Base-by-base conservation (phyloP, 2,113 vertebrate genomes). In the Microcebus tavaratra region DNA sequence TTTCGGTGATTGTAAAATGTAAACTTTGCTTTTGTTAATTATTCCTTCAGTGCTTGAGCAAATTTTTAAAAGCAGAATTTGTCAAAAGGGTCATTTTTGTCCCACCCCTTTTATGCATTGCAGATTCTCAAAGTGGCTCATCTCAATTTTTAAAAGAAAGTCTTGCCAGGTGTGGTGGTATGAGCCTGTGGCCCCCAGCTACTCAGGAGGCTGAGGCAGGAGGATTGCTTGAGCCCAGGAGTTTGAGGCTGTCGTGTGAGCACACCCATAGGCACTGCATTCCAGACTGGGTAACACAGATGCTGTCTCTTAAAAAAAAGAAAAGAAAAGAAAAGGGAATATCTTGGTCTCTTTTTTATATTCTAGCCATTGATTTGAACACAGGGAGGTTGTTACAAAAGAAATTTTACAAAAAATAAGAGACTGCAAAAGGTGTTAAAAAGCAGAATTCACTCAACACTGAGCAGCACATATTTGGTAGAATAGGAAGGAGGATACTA, bases 1-100 rank as follows among this genome's bases (percentile, higher is more conserved):
- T 79, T 98, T 98, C 89, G 92, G 75, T 97, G 90, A 92, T 91
- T 25, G 0, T 91, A 45, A 97, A 96, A 98, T 93, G n/a, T 91
- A 93, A 97, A 93, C 92, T 93, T 97, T 57, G 50, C 59, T 89
- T 88, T 73, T 53, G 57, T 73, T 96, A 88, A 27, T 97, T 98
- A 91, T 83, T 97, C 80, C 48, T 92, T 85, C 94, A 83, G 50
- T 95, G 94, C 86, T 96, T 94, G 59, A 95, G 45, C 5, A 75
- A 65, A 88, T 45, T 78, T 97, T 50, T 90, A 96, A 79, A 93
- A 96, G 63, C 80, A 14, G 1, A 80, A 53, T 92, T 98, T 90
- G 23, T 98, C 36, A 94, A 92, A 95, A 63, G 50, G 82, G 91
- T 98, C 90, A 39, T 73, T 87, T 97, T 95, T 96, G 20, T 95